Conservation (phyloP, 2,888 invertebrate species). For the Diaprepes abbreviatus region DNA sequence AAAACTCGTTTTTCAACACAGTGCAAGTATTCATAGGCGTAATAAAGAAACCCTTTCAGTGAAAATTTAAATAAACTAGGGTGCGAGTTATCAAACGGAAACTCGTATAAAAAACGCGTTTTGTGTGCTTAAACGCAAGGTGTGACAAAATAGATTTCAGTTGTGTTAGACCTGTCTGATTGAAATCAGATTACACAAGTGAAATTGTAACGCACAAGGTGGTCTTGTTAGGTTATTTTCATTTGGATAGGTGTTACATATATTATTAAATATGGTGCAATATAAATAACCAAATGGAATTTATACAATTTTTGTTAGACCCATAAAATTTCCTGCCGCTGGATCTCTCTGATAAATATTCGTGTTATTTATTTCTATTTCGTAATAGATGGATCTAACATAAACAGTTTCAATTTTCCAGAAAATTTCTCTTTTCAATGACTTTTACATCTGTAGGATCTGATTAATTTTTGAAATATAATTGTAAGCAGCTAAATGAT, state of each 20-base stretch:
- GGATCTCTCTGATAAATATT: too few species aligned
- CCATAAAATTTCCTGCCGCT: too few species aligned
- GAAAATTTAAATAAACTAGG: conserved; percentile 42
- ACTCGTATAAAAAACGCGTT: conserved; percentile 29
- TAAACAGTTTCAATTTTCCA: too few species aligned
- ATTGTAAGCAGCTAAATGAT: conserved; percentile 40
- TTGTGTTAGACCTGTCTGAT: conserved; percentile 40
- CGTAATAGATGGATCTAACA: too few species aligned
- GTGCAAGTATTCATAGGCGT: conserved; percentile 37
- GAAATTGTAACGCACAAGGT: conserved; percentile 43
- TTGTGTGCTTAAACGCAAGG: conserved; percentile 40
- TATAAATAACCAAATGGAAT: background rate
- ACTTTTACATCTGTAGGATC: too few species aligned
- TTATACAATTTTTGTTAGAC: too few species aligned
- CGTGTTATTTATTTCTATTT: too few species aligned
- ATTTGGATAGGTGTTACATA: background rate
- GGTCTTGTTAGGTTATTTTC: conserved; percentile 28
- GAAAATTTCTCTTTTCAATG: too few species aligned
- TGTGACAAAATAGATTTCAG: conserved; percentile 37
- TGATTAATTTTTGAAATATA: too few species aligned
- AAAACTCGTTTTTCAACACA: conserved; percentile 34
- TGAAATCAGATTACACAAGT: conserved; percentile 38
- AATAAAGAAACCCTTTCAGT: conserved; percentile 42
- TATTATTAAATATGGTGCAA: background rate
- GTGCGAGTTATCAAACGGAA: conserved; percentile 42